Conservation (phyloP, 2,888 invertebrate species). For the Dryobota labecula region DNA sequence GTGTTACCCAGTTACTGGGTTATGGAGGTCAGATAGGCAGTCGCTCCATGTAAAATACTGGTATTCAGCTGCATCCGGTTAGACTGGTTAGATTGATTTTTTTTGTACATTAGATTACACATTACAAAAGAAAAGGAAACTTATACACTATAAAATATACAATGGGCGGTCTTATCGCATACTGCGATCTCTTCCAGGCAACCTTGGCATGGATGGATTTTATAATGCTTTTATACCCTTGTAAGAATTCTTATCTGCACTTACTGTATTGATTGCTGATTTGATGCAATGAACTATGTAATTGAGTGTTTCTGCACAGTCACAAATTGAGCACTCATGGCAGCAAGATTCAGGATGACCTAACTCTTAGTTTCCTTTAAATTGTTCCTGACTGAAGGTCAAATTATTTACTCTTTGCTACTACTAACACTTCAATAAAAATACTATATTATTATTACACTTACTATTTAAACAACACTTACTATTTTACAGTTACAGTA, state of each 20-base stretch:
- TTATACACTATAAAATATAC: too few relatives aligned
- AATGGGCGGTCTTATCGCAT: too few relatives aligned
- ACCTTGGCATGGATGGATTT: too few relatives aligned
- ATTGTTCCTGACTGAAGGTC: neutral
- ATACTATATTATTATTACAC: neutral
- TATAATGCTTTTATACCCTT: conserved; percentile 28
- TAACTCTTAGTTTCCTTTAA: neutral
- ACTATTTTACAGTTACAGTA: neutral
- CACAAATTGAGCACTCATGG: neutral
- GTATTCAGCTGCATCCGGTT: too few relatives aligned
- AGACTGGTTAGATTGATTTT: too few relatives aligned
- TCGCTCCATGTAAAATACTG: too few relatives aligned
- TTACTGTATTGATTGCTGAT: neutral
- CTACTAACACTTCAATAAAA: neutral
- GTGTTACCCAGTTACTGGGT: too few relatives aligned
- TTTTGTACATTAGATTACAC: too few relatives aligned
- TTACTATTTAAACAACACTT: neutral
- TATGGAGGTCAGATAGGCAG: too few relatives aligned
- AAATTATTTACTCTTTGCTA: too few relatives aligned
- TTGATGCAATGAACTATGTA: neutral
- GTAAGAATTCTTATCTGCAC: neutral
- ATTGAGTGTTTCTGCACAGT: neutral
- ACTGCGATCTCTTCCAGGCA: too few relatives aligned
- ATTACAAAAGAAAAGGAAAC: too few relatives aligned
- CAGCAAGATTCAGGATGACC: neutral